These are phyloP conservation scores for Belonocnema kinseyi DNA, from an alignment of 1,140 invertebrate species.

Conservation along the genomic window DNA sequence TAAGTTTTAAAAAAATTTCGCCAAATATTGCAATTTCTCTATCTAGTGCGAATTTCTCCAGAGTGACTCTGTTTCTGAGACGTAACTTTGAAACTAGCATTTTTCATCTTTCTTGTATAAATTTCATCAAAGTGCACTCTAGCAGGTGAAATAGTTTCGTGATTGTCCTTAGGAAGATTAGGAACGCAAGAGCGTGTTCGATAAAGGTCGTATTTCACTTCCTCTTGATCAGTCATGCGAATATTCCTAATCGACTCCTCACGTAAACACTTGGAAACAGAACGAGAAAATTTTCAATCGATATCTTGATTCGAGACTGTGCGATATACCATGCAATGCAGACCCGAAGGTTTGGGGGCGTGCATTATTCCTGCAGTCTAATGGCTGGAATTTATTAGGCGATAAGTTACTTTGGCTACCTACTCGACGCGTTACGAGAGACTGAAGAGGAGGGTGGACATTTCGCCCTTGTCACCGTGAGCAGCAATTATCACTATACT, in stretches of 20 bases:
- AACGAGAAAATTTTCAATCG: conserved; percentile 39
- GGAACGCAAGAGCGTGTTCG: conserved; percentile 18
- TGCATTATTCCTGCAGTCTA: conserved; percentile 66
- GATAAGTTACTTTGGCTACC: conserved; percentile 61
- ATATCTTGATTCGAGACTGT: conserved; percentile 43
- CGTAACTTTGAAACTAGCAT: background rate
- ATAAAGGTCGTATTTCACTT: conserved; percentile 36
- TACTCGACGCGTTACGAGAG: conserved; percentile 3
- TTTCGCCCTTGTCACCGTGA: background rate
- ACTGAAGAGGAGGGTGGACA: conserved; percentile 1
- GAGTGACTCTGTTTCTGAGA: background rate
- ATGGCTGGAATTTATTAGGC: conserved; percentile 68
- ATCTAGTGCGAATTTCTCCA: too few relatives aligned
- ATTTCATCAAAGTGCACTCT: conserved; percentile 23
- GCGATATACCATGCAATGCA: conserved; percentile 24
- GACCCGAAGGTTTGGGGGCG: conserved; percentile 41
- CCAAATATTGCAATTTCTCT: too few relatives aligned
- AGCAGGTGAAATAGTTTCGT: conserved; percentile 19
- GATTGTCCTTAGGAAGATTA: conserved; percentile 16
- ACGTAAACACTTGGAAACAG: conserved; percentile 46
- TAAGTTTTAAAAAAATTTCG: too few relatives aligned
- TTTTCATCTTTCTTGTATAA: conserved; percentile 30
- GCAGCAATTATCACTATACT: background rate
- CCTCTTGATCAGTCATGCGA: conserved; percentile 26
- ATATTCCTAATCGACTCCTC: conserved; percentile 36